Base-by-base conservation (phyloP, 2,888 invertebrate species). In the Acrobasis consociella region DNA sequence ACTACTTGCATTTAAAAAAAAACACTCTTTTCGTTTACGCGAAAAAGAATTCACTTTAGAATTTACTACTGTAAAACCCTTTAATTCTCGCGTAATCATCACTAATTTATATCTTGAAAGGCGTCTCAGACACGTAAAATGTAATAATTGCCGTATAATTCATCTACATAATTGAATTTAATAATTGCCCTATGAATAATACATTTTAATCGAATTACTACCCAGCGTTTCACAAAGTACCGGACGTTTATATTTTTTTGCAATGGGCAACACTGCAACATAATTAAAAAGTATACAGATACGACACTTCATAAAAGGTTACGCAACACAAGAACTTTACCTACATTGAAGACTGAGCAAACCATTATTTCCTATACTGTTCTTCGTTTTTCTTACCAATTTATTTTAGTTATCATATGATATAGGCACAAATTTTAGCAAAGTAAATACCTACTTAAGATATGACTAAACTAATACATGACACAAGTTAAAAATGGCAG, bases 231-330 rank as follows among this genome's bases (percentile, higher is more conserved):
- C 63, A 67, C 68, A 42, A 68, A 65, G 69, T 69, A 64, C 66
- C 64, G 68, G 69, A 67, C 66, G 67, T 64, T 69, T 74, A 70
- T 69, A 64, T 75, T 80, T 83, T n/a, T 83, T 82, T 78, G 69
- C 69, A 59, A 62, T 67, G n/a, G 60, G 74, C 73, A 79, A 72
- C 76, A 75, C 72, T 69, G 71, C 46, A 46, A n/a, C n/a, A n/a
- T 46, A 5, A 13, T 46, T 46, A n/a, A 46, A 46, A 46, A 46
- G 46, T 46, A 46, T n/a, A 46, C 13, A 46, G 46, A 46, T 46
- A n/a, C 46, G 46, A 46, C 46, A 31, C 31, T 31, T 31, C 7
- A 8, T 31, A 31, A 31, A 31, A 31, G 5, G 31, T 31, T 5
- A 31, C 31, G 31, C 31, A 31, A 22, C 22, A 3, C 1, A 22